These are phyloP conservation scores for Leptosomus discolor DNA, from an alignment of 2,113 vertebrate species.

Conservation along the genomic window DNA sequence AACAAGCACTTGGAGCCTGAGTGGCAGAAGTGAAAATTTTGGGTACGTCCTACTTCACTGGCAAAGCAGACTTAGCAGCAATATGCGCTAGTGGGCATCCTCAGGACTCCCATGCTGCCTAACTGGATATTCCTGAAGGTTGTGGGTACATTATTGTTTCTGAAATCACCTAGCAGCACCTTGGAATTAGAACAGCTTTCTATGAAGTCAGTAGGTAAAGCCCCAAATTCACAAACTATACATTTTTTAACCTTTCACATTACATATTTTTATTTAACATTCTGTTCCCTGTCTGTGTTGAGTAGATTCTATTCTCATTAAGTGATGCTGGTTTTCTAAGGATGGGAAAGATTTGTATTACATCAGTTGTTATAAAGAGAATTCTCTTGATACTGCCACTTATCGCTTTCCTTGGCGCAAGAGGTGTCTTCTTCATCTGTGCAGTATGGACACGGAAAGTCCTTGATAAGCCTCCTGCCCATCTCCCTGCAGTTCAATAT, in stretches of 20 bases:
- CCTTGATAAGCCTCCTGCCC: neutral
- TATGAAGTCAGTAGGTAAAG: neutral
- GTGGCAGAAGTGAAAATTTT: neutral
- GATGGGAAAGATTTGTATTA: neutral
- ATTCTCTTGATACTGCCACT: neutral
- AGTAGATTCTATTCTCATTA: neutral
- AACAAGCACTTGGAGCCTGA: neutral
- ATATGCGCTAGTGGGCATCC: neutral
- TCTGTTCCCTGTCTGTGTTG: neutral
- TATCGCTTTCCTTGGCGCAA: neutral
- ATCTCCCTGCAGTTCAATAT: neutral
- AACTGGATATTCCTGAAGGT: neutral
- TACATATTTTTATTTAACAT: accelerated
- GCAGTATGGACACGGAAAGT: neutral
- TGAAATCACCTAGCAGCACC: neutral
- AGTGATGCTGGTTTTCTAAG: neutral
- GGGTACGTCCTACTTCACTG: neutral
- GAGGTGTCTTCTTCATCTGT: accelerated
- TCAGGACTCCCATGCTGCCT: neutral
- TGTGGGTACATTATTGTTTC: neutral
- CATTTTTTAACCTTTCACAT: neutral
- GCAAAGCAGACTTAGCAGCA: neutral
- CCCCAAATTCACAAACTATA: neutral
- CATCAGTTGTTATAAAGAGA: neutral
- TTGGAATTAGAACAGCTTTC: neutral